Percentiles rank a stretch among this genome's conserved stretches.
Conservation (phyloP, 2,888 invertebrate genomes). For the Caenorhabditis afra region DNA sequence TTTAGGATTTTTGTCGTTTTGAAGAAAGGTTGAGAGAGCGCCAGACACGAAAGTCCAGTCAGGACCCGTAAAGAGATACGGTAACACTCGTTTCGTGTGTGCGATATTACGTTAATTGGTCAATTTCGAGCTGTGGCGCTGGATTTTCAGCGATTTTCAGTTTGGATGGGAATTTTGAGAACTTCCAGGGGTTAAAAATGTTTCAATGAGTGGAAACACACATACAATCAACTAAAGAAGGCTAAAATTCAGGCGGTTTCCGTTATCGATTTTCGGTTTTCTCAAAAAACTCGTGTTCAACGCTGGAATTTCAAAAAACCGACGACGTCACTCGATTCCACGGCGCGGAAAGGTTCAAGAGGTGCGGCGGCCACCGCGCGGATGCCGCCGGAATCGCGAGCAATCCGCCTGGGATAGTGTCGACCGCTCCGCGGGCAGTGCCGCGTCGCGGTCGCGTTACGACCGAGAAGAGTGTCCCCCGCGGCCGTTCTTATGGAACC, state of each 20-base stretch:
- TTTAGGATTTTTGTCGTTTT: constrained; percentile 47
- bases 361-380: constrained; percentile 2
- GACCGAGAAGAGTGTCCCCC: constrained; percentile 51
- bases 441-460: constrained; percentile 66
- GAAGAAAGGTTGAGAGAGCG: constrained; percentile 21
- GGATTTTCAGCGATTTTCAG: constrained; percentile 8
- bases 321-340: not conserved
- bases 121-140: constrained; percentile 1
- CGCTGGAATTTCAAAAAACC: not conserved
- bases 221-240: not conserved
- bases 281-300: not conserved
- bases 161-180: not conserved
- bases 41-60: constrained; percentile 27
- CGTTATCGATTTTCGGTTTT: constrained; percentile 38
- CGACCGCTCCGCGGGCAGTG: constrained; percentile 57
- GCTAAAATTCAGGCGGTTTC: not conserved
- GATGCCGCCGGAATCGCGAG: constrained; percentile 9
- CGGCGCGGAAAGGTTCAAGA: not conserved
- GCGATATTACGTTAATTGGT: constrained; percentile 29
- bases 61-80: constrained; percentile 25
- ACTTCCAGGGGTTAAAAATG: not conserved
- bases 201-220: not conserved
- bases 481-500: constrained; percentile 54
- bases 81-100: constrained; percentile 47
- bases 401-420: constrained; percentile 31